A percentile compares a stretch with the other conserved stretches of the same genome.
Conservation (phyloP, 1,140 invertebrate species). For the Chironomus striatipennis region DNA sequence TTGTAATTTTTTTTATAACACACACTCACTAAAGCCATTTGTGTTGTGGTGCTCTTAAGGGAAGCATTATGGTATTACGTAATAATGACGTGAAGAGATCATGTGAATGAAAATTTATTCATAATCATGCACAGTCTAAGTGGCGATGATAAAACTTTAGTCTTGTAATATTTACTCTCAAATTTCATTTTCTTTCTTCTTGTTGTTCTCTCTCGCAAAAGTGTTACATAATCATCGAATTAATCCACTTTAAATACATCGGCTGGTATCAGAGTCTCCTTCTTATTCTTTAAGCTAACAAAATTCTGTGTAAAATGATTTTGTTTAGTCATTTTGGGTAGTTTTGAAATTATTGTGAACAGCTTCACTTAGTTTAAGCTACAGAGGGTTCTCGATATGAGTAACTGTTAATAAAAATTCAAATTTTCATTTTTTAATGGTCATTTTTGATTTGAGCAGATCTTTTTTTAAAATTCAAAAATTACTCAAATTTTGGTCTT, state of each 20-base stretch:
- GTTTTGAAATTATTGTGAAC: too few species aligned
- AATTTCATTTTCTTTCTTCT: background rate
- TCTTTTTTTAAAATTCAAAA: too few species aligned
- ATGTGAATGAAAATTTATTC: background rate
- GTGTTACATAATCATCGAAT: constrained; percentile 3
- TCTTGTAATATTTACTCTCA: background rate
- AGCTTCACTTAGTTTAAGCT: too few species aligned
- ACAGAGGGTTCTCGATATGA: too few species aligned
- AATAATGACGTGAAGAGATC: background rate
- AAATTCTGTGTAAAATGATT: too few species aligned
- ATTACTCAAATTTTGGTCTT: too few species aligned
- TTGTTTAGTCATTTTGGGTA: too few species aligned
- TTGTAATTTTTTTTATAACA: background rate
- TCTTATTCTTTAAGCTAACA: too few species aligned
- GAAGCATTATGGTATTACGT: constrained; percentile 11
- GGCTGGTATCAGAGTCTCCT: too few species aligned
- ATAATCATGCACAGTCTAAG: background rate
- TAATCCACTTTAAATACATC: background rate
- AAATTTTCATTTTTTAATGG: too few species aligned
- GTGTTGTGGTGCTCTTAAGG: background rate
- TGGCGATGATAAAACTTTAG: background rate
- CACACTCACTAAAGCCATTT: background rate
- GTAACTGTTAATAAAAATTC: too few species aligned
- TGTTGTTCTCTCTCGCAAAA: background rate
- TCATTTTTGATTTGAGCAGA: too few species aligned